Conservation (phyloP, 2,797 vertebrate species). For the Anolis apletophallus region DNA sequence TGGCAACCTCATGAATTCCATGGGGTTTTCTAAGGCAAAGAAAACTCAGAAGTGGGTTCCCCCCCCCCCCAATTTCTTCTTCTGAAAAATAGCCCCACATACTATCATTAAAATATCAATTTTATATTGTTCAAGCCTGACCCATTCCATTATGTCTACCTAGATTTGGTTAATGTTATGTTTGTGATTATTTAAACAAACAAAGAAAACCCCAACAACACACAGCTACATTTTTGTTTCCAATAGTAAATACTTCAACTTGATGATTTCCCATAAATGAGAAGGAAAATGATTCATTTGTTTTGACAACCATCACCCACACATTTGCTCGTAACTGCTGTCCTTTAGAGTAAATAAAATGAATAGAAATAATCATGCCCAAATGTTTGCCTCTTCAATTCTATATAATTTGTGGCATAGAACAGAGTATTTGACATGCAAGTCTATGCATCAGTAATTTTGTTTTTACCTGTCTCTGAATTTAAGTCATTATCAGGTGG, state of each 20-base stretch:
- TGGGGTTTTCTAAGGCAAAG: too few species aligned
- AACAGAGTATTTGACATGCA: neutral
- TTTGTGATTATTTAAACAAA: neutral
- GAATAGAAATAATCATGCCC: conserved; percentile 16
- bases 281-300: neutral
- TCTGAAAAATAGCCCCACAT: neutral
- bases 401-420: conserved; percentile 26
- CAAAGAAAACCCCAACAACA: too few species aligned
- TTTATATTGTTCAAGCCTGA: conserved; percentile 1
- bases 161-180: neutral
- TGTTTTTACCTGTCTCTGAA: conserved; percentile 30
- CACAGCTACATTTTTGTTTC: neutral
- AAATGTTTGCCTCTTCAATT: conserved; percentile 42
- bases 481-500: conserved; percentile 25
- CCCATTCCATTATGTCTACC: neutral
- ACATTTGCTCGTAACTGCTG: neutral
- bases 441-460: conserved; percentile 22
- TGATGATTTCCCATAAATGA: neutral
- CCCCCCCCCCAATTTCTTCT: too few species aligned
- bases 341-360: neutral
- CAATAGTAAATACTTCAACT: neutral
- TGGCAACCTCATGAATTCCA: too few species aligned
- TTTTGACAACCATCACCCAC: neutral
- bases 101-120: conserved; percentile 12
- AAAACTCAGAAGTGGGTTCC: too few species aligned